Conservation (phyloP, 1,140 invertebrate species). For the Varroa destructor region DNA sequence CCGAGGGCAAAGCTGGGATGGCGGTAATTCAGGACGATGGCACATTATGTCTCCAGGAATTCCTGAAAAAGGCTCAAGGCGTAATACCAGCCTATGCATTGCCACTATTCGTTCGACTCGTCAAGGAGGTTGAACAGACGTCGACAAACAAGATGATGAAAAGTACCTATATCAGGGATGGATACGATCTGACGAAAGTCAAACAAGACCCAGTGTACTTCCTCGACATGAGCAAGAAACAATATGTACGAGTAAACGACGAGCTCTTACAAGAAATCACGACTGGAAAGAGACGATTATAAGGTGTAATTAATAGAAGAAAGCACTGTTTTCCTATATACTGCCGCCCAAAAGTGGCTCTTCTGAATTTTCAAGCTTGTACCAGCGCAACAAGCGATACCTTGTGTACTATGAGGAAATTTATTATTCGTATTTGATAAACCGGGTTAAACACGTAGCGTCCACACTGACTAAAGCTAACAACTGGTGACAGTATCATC, state of each 20-base stretch:
- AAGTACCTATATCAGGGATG: constrained; percentile 75
- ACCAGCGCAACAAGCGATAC: no score
- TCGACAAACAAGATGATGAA: constrained; percentile 90
- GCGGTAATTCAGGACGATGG: constrained; percentile 72
- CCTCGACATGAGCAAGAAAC: constrained; percentile 43
- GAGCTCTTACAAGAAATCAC: constrained; percentile 46
- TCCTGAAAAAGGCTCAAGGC: constrained; percentile 37
- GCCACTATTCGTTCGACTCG: constrained; percentile 70
- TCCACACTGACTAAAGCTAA: no score
- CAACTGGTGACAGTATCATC: no score
- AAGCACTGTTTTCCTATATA: no score
- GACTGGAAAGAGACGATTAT: constrained; percentile 3
- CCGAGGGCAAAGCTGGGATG: constrained; percentile 90
- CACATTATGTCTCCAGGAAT: constrained; percentile 51
- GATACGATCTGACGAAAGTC: constrained; percentile 63
- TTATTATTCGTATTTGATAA: no score
- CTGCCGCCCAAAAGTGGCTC: no score
- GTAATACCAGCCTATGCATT: constrained; percentile 71
- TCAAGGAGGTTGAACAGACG: constrained; percentile 69
- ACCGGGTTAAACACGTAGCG: no score
- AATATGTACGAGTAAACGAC: constrained; percentile 51
- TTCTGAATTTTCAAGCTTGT: no score
- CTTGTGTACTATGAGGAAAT: no score
- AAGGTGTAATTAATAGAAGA: neutral
- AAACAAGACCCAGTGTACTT: constrained; percentile 40